These are phyloP conservation scores for cattle (Bos taurus) DNA, from an alignment of 2,113 vertebrate genomes.

Conservation along the genomic window DNA sequence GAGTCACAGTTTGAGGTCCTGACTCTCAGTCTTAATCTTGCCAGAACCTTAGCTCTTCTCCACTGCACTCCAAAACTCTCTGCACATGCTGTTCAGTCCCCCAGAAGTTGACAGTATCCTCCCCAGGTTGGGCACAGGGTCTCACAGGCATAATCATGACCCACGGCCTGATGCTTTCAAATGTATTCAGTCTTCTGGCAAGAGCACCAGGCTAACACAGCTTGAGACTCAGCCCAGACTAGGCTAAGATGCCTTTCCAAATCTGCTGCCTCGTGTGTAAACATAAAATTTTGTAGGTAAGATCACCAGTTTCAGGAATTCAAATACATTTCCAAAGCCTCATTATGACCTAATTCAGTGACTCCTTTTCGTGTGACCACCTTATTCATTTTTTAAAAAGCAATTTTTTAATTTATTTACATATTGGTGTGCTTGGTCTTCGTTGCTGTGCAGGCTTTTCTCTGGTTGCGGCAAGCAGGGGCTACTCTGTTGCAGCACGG, in stretches of 20 bases:
- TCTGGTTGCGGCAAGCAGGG: rapidly evolving
- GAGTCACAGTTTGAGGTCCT: background rate
- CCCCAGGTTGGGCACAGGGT: background rate
- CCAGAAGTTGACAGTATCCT: background rate
- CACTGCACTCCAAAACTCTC: background rate
- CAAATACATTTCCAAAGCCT: background rate
- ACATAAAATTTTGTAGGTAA: background rate
- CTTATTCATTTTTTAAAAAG: background rate
- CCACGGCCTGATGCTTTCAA: background rate
- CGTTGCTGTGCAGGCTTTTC: background rate
- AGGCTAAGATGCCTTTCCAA: background rate
- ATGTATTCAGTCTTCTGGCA: background rate
- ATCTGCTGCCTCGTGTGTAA: background rate
- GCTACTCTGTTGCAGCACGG: background rate
- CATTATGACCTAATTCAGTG: background rate
- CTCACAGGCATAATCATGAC: background rate
- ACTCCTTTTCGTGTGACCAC: background rate
- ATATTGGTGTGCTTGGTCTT: background rate
- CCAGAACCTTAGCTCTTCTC: background rate
- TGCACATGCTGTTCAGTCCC: background rate
- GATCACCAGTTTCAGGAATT: background rate
- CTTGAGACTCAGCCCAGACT: background rate
- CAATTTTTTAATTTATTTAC: background rate
- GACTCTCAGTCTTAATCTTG: background rate
- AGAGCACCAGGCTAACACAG: background rate